Conservation (phyloP, 2,888 invertebrate species). For the Geophilus truncorum region DNA sequence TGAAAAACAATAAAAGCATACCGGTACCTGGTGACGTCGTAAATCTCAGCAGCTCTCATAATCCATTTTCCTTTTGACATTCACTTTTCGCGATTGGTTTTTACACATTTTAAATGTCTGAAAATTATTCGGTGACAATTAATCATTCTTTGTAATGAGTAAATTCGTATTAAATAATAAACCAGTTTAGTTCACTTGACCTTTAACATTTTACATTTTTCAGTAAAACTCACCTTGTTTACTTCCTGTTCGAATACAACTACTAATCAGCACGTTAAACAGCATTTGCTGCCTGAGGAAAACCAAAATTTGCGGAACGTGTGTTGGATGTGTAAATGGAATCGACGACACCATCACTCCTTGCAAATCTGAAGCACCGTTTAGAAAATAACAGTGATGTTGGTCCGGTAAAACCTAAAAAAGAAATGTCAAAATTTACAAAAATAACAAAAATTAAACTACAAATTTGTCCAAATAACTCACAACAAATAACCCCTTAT, state of each 20-base stretch:
- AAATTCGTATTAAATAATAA: too few relatives aligned
- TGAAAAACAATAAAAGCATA: too few relatives aligned
- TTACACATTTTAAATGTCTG: too few relatives aligned
- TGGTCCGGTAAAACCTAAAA: conserved; percentile 82
- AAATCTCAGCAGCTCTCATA: too few relatives aligned
- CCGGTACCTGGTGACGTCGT: too few relatives aligned
- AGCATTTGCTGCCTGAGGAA: conserved; percentile 82
- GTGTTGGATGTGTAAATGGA: conserved; percentile 89
- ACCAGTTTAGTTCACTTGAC: too few relatives aligned
- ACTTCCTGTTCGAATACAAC: conserved; percentile 77
- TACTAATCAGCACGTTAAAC: conserved; percentile 81
- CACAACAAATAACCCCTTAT: conserved; percentile 78
- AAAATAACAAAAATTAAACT: neutral
- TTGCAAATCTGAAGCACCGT: conserved; percentile 64
- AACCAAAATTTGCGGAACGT: conserved; percentile 80
- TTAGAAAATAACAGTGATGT: conserved; percentile 88
- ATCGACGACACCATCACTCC: conserved; percentile 73
- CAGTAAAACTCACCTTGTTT: conserved; percentile 75
- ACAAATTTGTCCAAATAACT: conserved; percentile 44
- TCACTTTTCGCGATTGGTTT: too few relatives aligned
- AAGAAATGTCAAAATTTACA: neutral
- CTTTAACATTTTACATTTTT: too few relatives aligned
- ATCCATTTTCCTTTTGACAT: too few relatives aligned
- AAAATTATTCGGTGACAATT: too few relatives aligned
- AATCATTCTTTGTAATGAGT: too few relatives aligned